These are phyloP conservation scores for Megastigmus dorsalis DNA, from an alignment of 2,888 invertebrate genomes.

Conservation along the genomic window DNA sequence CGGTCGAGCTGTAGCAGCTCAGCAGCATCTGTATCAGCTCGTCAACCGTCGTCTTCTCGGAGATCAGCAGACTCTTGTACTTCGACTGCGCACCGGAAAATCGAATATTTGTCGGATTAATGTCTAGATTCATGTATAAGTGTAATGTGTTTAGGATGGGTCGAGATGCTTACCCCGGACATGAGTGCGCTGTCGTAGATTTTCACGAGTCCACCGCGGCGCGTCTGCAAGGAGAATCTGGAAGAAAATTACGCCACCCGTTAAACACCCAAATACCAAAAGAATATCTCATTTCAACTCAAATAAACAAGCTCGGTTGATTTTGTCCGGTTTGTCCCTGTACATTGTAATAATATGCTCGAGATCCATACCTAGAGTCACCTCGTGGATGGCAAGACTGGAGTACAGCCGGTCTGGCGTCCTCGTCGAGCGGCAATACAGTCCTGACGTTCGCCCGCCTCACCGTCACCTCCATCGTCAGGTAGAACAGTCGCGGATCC, in stretches of 20 bases:
- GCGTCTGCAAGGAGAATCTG: slow-evolving; percentile 90
- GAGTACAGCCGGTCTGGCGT: slow-evolving; percentile 91
- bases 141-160: not conserved
- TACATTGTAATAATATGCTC: no score
- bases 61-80: slow-evolving; percentile 93
- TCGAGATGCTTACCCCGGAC: slow-evolving; percentile 79
- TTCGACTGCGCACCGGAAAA: slow-evolving; percentile 87
- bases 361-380: slow-evolving; percentile 86
- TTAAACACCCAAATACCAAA: no score
- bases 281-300: no score
- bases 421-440: slow-evolving; percentile 89
- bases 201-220: slow-evolving; percentile 92
- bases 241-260: no score
- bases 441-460: slow-evolving; percentile 89
- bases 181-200: slow-evolving; percentile 94
- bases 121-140: no score
- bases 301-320: no score
- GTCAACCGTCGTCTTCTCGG: slow-evolving; percentile 91
- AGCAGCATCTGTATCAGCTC: slow-evolving; percentile 89
- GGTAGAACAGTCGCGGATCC: slow-evolving; percentile 93
- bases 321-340: no score
- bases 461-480: slow-evolving; percentile 95
- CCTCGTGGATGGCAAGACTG: slow-evolving; percentile 96
- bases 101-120: no score
- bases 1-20: slow-evolving; percentile 88